These are phyloP conservation scores for Philereme vetulata DNA, from an alignment of 2,888 invertebrate genomes.

Conservation along the genomic window DNA sequence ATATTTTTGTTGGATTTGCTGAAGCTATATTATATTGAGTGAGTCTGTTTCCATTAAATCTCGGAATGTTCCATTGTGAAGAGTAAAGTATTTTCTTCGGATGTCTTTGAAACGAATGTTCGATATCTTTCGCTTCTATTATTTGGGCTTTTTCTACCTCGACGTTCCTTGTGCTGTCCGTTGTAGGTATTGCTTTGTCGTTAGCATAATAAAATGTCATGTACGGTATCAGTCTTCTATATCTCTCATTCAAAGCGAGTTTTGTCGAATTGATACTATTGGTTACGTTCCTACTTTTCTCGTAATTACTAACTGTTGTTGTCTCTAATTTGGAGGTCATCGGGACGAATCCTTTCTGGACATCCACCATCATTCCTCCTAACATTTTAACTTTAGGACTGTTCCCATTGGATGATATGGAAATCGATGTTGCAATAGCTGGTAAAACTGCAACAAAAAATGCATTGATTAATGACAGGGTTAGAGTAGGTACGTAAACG, in stretches of 20 bases:
- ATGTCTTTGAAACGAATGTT: constrained; percentile 50
- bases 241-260: constrained; percentile 85
- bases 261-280: constrained; percentile 54
- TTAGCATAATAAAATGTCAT: constrained; percentile 91
- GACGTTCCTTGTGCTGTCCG: constrained; percentile 58
- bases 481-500: constrained; percentile 1
- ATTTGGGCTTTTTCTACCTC: constrained; percentile 76
- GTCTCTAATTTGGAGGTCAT: constrained; percentile 48
- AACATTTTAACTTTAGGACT: constrained; percentile 77
- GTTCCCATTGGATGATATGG: constrained; percentile 78
- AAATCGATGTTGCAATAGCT: constrained; percentile 63
- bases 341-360: constrained; percentile 61
- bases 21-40: constrained; percentile 78
- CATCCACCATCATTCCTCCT: constrained; percentile 66
- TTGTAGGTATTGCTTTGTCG: constrained; percentile 76
- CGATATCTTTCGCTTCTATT: constrained; percentile 57
- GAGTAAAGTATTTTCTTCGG: constrained; percentile 64
- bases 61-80: constrained; percentile 68
- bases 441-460: constrained; percentile 73
- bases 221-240: constrained; percentile 91
- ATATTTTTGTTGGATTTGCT: constrained; percentile 72
- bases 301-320: constrained; percentile 45
- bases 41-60: constrained; percentile 76
- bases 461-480: constrained; percentile 13
- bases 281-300: constrained; percentile 48